Evolutionary conservation across 2,888 invertebrate species (phyloP).

Genomic region (Cordilura impudica): DNA sequence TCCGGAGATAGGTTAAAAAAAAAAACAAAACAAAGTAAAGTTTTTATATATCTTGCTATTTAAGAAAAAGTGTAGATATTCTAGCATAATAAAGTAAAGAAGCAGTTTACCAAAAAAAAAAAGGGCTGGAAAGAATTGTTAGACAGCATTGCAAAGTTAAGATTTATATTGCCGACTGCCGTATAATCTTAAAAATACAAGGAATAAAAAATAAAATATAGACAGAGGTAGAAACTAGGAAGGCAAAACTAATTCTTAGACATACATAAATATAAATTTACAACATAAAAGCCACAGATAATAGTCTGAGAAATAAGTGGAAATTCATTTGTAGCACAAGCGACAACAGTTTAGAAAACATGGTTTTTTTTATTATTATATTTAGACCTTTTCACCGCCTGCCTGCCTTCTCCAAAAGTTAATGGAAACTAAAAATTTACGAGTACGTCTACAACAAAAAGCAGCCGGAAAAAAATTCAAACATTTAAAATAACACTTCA

Average conservation of each 20-base stretch:
- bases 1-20: not conserved
- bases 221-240: not conserved
- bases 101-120: not conserved
- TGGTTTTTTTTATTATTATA: not conserved
- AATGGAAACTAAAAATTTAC: not conserved
- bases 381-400: slow-evolving; percentile 1
- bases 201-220: not conserved
- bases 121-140: not conserved
- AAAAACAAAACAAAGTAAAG: not conserved
- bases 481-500: slow-evolving; percentile 49
- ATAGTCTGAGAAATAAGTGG: slow-evolving; percentile 36
- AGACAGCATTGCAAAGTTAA: slow-evolving; percentile 29
- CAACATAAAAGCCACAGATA: slow-evolving; percentile 18
- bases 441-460: not conserved
- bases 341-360: slow-evolving; percentile 43
- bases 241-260: slow-evolving; percentile 8
- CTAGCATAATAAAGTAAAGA: not conserved
- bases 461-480: not conserved
- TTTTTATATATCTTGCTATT: slow-evolving; percentile 6
- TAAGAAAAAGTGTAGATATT: slow-evolving; percentile 30
- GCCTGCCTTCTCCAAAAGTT: not conserved
- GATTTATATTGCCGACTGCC: slow-evolving; percentile 44
- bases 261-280: not conserved
- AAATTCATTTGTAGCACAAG: slow-evolving; percentile 51
- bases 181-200: slow-evolving; percentile 39